Base-by-base conservation (phyloP, 2,888 invertebrate genomes). In the Parnassius glacialis region DNA sequence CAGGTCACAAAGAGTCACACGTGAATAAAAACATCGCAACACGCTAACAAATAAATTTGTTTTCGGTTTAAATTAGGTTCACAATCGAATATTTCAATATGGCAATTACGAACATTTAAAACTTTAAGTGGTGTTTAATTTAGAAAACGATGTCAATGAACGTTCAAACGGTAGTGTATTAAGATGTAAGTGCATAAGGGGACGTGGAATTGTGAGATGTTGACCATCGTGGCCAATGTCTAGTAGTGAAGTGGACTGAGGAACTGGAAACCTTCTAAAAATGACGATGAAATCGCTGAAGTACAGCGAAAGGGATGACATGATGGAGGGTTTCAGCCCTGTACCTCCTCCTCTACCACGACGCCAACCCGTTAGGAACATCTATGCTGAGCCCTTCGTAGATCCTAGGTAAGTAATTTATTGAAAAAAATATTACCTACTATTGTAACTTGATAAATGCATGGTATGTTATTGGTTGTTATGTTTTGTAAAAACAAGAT, bases 381-480 rank as follows among this genome's bases (percentile, higher is more conserved):
- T 94, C 83, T 94, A 94, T 75, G 94, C 94, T 50, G 94, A 94
- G 77, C 94, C 94, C 73, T 94, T 94, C 86, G 92, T 93, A 70
- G 94, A 94, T 78, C 92, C 90, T 80, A 91, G 92, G 92, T 92
- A 84, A 90, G 91, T 85, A 10, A 50, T 48, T 10, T 13, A 9
- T 60, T 44, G 2, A 51, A n/a, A 41, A 52, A 54, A 54, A 44
- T 44, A 52, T 25, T 25, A 16, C 7, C 34, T 10, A 10, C 34
- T 47, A 47, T 48, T 5, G 13, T 13, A 13, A 16, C 16, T 2
- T 48, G 9, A 48, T 3, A 48, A 9, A 48, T 13, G 13, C 7
- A 13, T 2, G 13, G 2, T 20, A 20, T 20, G 1, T 20, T 20
- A 20, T 20, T 20, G 16, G 2, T 20, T 20, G 0, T 20, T 20